Evolutionary conservation across 2,888 invertebrate genomes (phyloP).

Genomic region (Lasioglossum vierecki): DNA sequence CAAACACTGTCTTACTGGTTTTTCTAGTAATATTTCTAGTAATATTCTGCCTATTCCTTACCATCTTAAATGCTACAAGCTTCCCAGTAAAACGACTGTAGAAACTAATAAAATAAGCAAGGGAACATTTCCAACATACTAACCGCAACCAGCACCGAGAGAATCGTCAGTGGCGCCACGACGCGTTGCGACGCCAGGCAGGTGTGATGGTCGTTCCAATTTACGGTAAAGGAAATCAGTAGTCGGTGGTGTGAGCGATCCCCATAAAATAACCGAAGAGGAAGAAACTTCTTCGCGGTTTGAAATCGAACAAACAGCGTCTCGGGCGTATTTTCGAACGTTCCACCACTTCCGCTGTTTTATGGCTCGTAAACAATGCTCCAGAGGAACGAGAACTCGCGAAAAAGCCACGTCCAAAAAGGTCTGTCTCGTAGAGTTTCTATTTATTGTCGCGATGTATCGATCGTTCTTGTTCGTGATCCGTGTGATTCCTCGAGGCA

Average conservation of each 20-base stretch:
- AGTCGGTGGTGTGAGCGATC: conserved; percentile 23
- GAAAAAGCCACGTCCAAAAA: not conserved
- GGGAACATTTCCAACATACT: not conserved
- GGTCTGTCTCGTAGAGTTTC: conserved; percentile 13
- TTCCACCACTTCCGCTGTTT: conserved; percentile 34
- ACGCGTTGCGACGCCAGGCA: conserved; percentile 57
- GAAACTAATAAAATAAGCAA: too few relatives aligned
- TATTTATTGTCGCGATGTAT: conserved; percentile 42
- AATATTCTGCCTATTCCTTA: too few relatives aligned
- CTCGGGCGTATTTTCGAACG: conserved; percentile 24
- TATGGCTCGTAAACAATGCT: conserved; percentile 52
- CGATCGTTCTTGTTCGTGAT: not conserved
- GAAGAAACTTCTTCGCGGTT: conserved; percentile 19
- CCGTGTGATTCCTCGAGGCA: not conserved
- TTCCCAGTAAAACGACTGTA: not conserved
- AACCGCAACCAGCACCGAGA: not conserved
- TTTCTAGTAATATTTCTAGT: too few relatives aligned
- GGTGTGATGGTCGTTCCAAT: conserved; percentile 30
- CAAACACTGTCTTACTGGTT: too few relatives aligned
- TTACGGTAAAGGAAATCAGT: not conserved
- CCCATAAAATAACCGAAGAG: conserved; percentile 18
- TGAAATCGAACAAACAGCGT: conserved; percentile 25
- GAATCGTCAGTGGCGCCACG: conserved; percentile 68
- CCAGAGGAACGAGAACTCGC: conserved; percentile 14
- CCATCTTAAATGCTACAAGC: not conserved